Evolutionary conservation across 2,888 invertebrate genomes (phyloP).

Genomic region (Bursaphelenchus okinawaensis): DNA sequence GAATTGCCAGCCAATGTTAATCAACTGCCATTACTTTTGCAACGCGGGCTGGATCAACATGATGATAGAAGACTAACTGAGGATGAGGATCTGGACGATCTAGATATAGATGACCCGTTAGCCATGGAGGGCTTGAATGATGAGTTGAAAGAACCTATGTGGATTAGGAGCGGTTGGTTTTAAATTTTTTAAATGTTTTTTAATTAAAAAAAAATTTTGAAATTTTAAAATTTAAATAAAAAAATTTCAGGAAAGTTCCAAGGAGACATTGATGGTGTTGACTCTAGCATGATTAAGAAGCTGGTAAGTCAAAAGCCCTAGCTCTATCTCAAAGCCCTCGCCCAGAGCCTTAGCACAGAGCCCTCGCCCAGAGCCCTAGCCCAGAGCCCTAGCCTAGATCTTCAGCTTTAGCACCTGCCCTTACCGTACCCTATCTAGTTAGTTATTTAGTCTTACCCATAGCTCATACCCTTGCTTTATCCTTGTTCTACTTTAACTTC

Average conservation of each 20-base stretch:
- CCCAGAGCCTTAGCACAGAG: no score
- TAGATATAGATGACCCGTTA: not conserved
- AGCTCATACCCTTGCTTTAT: no score
- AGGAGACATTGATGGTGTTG: conserved; percentile 56
- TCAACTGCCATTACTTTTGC: not conserved
- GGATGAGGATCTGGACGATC: conserved; percentile 1
- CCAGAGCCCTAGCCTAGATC: no score
- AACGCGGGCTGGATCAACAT: not conserved
- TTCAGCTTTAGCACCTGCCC: no score
- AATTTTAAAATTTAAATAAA: conserved; percentile 11
- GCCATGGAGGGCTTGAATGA: not conserved
- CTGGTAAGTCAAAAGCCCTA: conserved; percentile 39
- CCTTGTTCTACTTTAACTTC: no score
- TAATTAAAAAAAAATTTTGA: no score
- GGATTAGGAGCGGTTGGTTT: conserved; percentile 7
- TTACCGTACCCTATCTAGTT: no score
- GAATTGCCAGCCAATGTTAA: not conserved
- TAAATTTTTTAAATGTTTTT: not conserved
- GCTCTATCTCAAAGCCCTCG: no score
- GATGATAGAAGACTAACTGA: not conserved
- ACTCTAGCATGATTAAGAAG: conserved; percentile 34
- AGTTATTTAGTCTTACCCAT: no score
- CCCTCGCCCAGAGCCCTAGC: no score
- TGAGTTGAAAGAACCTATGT: conserved; percentile 8
- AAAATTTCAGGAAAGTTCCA: conserved; percentile 53